A percentile compares a stretch with the other conserved stretches of the same genome.
Conservation (phyloP, 2,888 invertebrate genomes). For the Drosophila neonasuta region DNA sequence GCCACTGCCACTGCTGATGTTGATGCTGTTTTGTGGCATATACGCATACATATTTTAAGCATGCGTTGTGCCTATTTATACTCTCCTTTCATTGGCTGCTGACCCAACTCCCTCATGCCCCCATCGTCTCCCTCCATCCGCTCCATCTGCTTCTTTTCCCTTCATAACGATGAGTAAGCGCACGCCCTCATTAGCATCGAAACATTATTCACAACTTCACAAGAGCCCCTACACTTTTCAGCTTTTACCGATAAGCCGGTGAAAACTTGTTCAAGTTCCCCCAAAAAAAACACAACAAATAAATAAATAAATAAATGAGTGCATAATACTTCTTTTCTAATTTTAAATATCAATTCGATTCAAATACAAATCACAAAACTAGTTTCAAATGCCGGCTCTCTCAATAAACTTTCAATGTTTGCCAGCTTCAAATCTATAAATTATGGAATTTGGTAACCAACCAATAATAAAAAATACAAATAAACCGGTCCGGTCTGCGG, state of each 20-base stretch:
- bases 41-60: slow-evolving; percentile 51
- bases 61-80: slow-evolving; percentile 62
- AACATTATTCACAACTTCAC: slow-evolving; percentile 52
- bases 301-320: neutral
- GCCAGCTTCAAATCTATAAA: slow-evolving; percentile 53
- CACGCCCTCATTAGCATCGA: slow-evolving; percentile 53
- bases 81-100: slow-evolving; percentile 57
- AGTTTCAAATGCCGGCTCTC: slow-evolving; percentile 57
- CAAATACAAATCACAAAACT: slow-evolving; percentile 31
- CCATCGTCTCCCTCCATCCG: neutral
- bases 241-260: slow-evolving; percentile 42
- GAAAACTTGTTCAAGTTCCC: slow-evolving; percentile 33
- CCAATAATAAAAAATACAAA: neutral
- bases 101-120: slow-evolving; percentile 15
- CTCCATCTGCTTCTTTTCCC: slow-evolving; percentile 3
- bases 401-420: slow-evolving; percentile 45
- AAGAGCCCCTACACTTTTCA: slow-evolving; percentile 43
- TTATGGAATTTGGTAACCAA: slow-evolving; percentile 60
- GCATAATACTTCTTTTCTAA: neutral
- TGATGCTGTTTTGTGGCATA: slow-evolving; percentile 20
- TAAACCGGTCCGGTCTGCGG: slow-evolving; percentile 50
- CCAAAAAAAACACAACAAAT: neutral
- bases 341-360: neutral
- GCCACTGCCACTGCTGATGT: slow-evolving; percentile 17
- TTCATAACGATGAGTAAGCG: slow-evolving; percentile 46